Conservation (phyloP, 2,888 invertebrate genomes). For the Leucoma salicis region DNA sequence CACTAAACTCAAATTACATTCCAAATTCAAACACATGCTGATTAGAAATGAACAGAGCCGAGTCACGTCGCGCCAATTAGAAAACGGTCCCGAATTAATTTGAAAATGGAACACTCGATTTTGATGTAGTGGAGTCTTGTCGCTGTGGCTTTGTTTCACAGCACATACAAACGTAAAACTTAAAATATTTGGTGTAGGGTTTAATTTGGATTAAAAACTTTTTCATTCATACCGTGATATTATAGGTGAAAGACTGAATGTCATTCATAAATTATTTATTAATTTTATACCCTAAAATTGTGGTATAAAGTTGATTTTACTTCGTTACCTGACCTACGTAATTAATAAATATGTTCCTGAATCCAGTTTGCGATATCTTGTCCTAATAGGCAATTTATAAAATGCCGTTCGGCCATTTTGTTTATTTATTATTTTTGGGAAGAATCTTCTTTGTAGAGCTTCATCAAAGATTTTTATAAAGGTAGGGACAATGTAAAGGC, state of each 20-base stretch:
- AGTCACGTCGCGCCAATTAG: slow-evolving; percentile 80
- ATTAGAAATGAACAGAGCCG: slow-evolving; percentile 63
- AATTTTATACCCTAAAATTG: slow-evolving; percentile 33
- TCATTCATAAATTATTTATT: slow-evolving; percentile 37
- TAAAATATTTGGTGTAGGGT: slow-evolving; percentile 17
- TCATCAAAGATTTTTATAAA: slow-evolving; percentile 11
- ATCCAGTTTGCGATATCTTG: slow-evolving; percentile 34
- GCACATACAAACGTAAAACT: slow-evolving; percentile 24
- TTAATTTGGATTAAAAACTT: slow-evolving; percentile 9
- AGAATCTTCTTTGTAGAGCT: slow-evolving; percentile 4
- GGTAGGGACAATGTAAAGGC: slow-evolving; percentile 4
- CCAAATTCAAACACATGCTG: slow-evolving; percentile 67
- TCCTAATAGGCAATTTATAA: slow-evolving; percentile 32
- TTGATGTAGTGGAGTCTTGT: slow-evolving; percentile 77
- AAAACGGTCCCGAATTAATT: slow-evolving; percentile 76
- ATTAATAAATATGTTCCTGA: slow-evolving; percentile 50
- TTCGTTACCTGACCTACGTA: slow-evolving; percentile 23
- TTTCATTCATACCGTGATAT: slow-evolving; percentile 31
- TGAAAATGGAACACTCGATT: slow-evolving; percentile 79
- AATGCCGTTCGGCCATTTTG: slow-evolving; percentile 22
- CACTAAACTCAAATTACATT: slow-evolving; percentile 65
- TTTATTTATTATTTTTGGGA: slow-evolving; percentile 22
- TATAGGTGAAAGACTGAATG: slow-evolving; percentile 48
- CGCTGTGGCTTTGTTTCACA: slow-evolving; percentile 33
- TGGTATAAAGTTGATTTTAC: slow-evolving; percentile 25